A percentile compares a stretch with the other conserved stretches of the same genome.
phyloP scores from a whole-genome alignment of 2,113 vertebrate species.

The Atractosteus spatula region DNA sequence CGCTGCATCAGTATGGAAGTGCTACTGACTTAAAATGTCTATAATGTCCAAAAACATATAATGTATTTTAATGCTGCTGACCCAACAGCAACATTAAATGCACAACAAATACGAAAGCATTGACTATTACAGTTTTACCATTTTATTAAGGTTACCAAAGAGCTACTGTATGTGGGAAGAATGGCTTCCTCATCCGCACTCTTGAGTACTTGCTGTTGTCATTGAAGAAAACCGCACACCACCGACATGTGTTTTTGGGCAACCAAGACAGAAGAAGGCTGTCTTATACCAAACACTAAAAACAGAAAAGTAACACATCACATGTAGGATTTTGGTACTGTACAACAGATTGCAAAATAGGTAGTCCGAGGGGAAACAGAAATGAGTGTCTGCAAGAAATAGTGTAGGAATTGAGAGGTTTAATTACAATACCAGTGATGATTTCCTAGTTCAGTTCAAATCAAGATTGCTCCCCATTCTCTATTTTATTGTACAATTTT shows the following conservation, averaged over 20 bases:
- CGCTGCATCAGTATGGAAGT: no score
- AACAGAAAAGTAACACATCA: slow-evolving; percentile 22
- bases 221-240: no score
- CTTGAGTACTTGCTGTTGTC: no score
- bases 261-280: background rate
- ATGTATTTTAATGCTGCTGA: no score
- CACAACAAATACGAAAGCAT: no score
- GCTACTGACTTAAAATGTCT: background rate
- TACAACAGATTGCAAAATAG: slow-evolving; percentile 22
- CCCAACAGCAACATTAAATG: no score
- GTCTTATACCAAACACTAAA: slow-evolving; percentile 23
- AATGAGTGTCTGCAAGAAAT: slow-evolving; percentile 19
- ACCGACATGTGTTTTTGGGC: no score
- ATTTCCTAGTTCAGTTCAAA: slow-evolving; percentile 19
- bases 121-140: no score
- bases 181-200: no score
- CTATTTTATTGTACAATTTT: background rate
- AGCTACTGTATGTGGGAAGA: no score
- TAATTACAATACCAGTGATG: slow-evolving; percentile 20
- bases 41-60: background rate
- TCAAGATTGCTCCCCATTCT: slow-evolving; percentile 18
- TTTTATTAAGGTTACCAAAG: no score
- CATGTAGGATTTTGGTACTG: slow-evolving; percentile 25
- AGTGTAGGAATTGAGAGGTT: slow-evolving; percentile 25
- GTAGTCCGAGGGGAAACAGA: slow-evolving; percentile 10